Evolutionary conservation across 2,113 vertebrate genomes (phyloP).

Genomic region (Penelope pileata): DNA sequence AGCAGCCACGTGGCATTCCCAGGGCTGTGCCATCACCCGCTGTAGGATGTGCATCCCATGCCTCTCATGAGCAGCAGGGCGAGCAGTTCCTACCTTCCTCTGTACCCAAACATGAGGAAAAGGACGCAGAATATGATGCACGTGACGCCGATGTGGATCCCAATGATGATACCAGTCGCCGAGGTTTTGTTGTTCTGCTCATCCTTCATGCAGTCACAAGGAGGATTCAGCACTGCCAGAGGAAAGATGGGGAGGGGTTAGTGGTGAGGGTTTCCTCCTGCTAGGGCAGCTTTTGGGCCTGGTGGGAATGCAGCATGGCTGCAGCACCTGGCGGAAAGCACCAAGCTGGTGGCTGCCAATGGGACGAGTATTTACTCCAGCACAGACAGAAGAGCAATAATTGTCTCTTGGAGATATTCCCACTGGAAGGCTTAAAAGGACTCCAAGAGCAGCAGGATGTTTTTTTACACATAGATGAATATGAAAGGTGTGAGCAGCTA

Average conservation of each 20-base stretch:
- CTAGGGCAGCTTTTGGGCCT: not conserved
- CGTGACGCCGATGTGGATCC: constrained; percentile 95
- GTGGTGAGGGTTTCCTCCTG: not conserved
- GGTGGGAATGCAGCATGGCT: not conserved
- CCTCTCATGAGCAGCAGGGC: accelerated
- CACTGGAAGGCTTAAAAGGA: constrained; percentile 44
- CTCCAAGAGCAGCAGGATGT: constrained; percentile 18
- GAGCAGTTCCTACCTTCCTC: constrained; percentile 84
- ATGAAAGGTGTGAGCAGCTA: constrained; percentile 9
- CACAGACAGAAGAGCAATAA: not conserved
- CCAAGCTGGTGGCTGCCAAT: not conserved
- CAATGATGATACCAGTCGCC: constrained; percentile 91
- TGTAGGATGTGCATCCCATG: accelerated
- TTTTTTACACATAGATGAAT: constrained; percentile 44
- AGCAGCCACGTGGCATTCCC: accelerated
- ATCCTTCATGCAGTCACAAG: constrained; percentile 90
- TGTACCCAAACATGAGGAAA: constrained; percentile 95
- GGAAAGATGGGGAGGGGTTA: not conserved
- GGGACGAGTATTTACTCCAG: not conserved
- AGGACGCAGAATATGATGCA: constrained; percentile 98
- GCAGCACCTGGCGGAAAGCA: not conserved
- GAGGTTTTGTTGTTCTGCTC: constrained; percentile 88
- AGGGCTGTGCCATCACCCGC: accelerated
- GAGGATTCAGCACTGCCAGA: constrained; percentile 83
- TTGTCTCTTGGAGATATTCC: constrained; percentile 25